phyloP scores from a whole-genome alignment of 2,888 invertebrate genomes.

The Luffia ferchaultella region DNA sequence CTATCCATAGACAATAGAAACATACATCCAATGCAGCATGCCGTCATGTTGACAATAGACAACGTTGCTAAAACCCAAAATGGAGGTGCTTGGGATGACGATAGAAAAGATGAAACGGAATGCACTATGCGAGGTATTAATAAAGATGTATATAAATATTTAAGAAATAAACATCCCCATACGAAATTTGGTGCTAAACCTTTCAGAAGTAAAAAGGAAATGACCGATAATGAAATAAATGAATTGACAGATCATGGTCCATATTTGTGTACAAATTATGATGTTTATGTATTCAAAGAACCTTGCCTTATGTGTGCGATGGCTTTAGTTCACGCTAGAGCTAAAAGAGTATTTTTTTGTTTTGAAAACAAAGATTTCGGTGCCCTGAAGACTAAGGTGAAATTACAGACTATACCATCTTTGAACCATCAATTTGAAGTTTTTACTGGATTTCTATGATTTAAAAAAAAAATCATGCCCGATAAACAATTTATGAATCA shows the following conservation, averaged over 20 bases:
- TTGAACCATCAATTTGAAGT: conserved; percentile 95
- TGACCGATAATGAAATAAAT: conserved; percentile 17
- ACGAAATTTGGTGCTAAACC: conserved; percentile 54
- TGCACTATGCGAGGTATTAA: conserved; percentile 39
- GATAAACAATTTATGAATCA: no score
- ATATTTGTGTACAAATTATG: conserved; percentile 89
- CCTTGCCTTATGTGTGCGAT: conserved; percentile 96
- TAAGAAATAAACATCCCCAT: conserved; percentile 33
- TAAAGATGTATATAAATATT: conserved; percentile 30
- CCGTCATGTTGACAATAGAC: conserved; percentile 86
- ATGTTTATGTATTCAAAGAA: conserved; percentile 82
- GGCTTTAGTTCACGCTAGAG: conserved; percentile 93
- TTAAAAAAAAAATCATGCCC: no score
- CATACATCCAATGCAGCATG: conserved; percentile 80
- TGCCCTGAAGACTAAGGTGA: conserved; percentile 73
- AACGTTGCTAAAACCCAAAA: conserved; percentile 84
- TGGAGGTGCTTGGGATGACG: conserved; percentile 73
- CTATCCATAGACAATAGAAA: conserved; percentile 66
- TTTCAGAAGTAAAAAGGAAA: conserved; percentile 33
- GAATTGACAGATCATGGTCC: conserved; percentile 47
- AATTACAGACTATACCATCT: conserved; percentile 78
- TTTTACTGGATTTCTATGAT: conserved; percentile 69
- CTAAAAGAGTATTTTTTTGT: conserved; percentile 81
- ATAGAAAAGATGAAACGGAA: conserved; percentile 13
- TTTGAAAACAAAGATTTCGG: conserved; percentile 64